These are phyloP conservation scores for Rhinichthys osculus DNA, from an alignment of 2,797 vertebrate genomes.

Conservation along the genomic window DNA sequence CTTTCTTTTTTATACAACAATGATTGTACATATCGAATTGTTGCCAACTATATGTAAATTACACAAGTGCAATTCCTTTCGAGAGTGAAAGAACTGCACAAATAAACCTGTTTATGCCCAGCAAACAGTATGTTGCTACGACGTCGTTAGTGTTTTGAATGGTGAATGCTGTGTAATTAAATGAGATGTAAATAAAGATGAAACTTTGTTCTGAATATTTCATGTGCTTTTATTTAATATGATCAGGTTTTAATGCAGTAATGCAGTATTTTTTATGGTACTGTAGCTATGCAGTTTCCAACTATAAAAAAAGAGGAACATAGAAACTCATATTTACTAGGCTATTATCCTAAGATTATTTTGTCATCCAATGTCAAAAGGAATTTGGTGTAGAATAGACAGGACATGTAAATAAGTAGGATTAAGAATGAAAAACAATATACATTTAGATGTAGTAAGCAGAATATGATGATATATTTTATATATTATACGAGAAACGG, in stretches of 20 bases:
- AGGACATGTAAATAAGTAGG: background rate
- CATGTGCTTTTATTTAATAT: background rate
- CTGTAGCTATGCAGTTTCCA: background rate
- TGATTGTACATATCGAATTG: conserved; percentile 73
- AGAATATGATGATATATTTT: background rate
- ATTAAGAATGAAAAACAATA: background rate
- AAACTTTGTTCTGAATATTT: conserved; percentile 39
- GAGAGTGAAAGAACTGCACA: conserved; percentile 58
- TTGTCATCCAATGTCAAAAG: background rate
- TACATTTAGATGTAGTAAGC: background rate
- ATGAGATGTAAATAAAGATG: conserved; percentile 66
- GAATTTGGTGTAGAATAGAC: background rate
- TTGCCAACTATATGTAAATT: conserved; percentile 69
- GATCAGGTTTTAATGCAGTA: background rate
- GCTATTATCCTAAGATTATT: background rate
- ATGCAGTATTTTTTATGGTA: background rate
- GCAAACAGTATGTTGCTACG: too few relatives aligned
- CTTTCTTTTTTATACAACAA: conserved; percentile 73
- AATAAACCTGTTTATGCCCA: conserved; percentile 58
- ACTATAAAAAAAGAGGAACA: background rate
- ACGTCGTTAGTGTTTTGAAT: conserved; percentile 21
- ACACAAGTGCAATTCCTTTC: conserved; percentile 68
- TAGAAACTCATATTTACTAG: background rate
- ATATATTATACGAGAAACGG: background rate
- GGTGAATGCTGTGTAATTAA: conserved; percentile 50